Percentiles rank a stretch among this genome's conserved stretches.
phyloP scores from a whole-genome alignment of 2,113 vertebrate species.

The Dryoscopus gambensis region DNA sequence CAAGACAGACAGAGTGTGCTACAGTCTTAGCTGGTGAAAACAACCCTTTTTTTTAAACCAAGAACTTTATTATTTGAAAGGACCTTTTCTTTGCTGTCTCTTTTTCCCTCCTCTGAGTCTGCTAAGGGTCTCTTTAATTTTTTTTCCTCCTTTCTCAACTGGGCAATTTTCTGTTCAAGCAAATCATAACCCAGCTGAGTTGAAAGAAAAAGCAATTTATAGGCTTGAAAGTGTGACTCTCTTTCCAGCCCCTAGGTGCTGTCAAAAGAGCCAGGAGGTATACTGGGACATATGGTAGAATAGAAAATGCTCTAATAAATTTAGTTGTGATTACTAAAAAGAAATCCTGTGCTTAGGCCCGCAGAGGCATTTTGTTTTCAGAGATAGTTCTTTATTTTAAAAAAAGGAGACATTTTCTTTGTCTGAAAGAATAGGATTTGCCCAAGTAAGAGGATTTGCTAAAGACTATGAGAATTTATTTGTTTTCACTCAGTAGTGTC shows the following conservation, averaged over 20 bases:
- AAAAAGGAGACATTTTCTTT: background rate
- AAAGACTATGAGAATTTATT: background rate
- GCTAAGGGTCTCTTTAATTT: background rate
- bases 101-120: background rate
- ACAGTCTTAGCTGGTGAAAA: background rate
- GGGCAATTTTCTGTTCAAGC: background rate
- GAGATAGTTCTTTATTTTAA: background rate
- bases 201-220: constrained; percentile 19
- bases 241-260: background rate
- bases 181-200: background rate
- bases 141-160: background rate
- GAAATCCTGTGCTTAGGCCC: background rate
- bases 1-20: background rate
- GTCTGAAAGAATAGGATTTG: background rate
- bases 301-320: background rate
- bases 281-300: background rate
- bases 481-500: background rate
- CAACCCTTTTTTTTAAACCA: background rate
- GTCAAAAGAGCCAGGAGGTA: background rate
- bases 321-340: background rate
- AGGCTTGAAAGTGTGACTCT: background rate
- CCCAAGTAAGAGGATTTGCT: background rate
- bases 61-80: background rate
- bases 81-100: background rate
- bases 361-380: background rate